Evolutionary conservation across 2,797 vertebrate species (phyloP).

Genomic region (Tinamus major): DNA sequence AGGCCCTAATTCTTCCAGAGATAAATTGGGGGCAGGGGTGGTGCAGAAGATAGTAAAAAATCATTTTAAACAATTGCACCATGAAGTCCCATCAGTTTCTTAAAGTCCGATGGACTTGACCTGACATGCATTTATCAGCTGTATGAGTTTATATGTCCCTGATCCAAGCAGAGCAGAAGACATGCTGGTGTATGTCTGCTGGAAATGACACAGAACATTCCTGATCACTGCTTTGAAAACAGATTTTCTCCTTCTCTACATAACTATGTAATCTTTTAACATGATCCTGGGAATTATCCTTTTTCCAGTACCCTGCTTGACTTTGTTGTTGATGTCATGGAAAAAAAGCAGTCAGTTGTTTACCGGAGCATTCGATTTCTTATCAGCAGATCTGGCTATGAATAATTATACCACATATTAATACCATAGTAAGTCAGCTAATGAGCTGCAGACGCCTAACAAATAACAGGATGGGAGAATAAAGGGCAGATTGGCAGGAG

Average conservation of each 20-base stretch:
- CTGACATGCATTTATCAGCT: neutral
- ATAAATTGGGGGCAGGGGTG: neutral
- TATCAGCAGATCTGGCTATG: conserved; percentile 56
- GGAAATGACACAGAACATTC: neutral
- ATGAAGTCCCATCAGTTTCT: neutral
- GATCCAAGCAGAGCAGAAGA: neutral
- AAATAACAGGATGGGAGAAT: conserved; percentile 64
- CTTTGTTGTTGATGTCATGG: conserved; percentile 40
- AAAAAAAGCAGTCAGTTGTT: conserved; percentile 33
- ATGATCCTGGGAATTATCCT: neutral
- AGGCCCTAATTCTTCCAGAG: neutral
- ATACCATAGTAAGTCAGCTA: conserved; percentile 51
- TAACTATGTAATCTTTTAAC: neutral
- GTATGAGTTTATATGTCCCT: neutral
- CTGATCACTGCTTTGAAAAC: neutral
- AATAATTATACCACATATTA: conserved; percentile 57
- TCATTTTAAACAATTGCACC: neutral
- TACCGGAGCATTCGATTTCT: conserved; percentile 50
- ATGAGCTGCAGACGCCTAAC: conserved; percentile 48
- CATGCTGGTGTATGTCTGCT: neutral
- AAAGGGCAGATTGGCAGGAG: conserved; percentile 64
- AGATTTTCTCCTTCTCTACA: neutral
- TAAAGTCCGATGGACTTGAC: neutral
- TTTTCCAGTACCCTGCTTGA: conserved; percentile 6
- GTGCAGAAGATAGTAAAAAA: neutral